Evolutionary conservation across 1,140 invertebrate species (phyloP).

Genomic region (Zaprionus nigranus): DNA sequence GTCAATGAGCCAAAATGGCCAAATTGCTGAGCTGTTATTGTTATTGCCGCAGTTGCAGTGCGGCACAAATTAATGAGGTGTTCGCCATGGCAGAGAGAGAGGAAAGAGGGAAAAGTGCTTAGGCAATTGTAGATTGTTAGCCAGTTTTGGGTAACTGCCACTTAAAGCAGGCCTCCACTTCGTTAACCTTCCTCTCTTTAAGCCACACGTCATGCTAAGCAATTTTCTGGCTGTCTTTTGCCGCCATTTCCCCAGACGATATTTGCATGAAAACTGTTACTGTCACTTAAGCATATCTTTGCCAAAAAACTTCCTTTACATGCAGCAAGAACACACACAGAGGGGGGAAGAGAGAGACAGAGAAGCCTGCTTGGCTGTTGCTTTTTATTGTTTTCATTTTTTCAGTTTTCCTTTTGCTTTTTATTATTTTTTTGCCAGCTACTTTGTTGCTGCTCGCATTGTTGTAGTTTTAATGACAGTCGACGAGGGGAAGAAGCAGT

Average conservation of each 20-base stretch:
- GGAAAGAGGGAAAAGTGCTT: neutral
- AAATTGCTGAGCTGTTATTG: constrained; percentile 58
- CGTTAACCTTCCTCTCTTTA: constrained; percentile 7
- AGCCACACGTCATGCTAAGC: constrained; percentile 32
- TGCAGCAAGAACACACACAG: constrained; percentile 4
- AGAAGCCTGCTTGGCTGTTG: constrained; percentile 39
- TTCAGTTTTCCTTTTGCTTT: constrained; percentile 46
- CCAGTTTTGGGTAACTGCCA: constrained; percentile 11
- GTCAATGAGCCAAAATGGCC: constrained; percentile 75
- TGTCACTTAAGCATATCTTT: constrained; percentile 77
- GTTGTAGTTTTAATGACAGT: constrained; percentile 79
- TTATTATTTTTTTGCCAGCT: constrained; percentile 19
- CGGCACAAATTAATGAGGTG: constrained; percentile 76
- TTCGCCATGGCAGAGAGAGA: constrained; percentile 36
- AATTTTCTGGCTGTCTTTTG: constrained; percentile 31
- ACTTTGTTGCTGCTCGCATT: constrained; percentile 49
- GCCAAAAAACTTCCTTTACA: constrained; percentile 59
- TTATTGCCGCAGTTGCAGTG: constrained; percentile 61
- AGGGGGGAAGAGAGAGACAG: neutral
- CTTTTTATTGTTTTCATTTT: constrained; percentile 58
- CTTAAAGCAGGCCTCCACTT: constrained; percentile 25
- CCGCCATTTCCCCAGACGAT: constrained; percentile 69
- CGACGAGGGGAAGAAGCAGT: neutral
- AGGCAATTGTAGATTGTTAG: constrained; percentile 27
- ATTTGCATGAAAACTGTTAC: constrained; percentile 81